Evolutionary conservation across 1,140 invertebrate species (phyloP).

Genomic region (Plodia interpunctella): DNA sequence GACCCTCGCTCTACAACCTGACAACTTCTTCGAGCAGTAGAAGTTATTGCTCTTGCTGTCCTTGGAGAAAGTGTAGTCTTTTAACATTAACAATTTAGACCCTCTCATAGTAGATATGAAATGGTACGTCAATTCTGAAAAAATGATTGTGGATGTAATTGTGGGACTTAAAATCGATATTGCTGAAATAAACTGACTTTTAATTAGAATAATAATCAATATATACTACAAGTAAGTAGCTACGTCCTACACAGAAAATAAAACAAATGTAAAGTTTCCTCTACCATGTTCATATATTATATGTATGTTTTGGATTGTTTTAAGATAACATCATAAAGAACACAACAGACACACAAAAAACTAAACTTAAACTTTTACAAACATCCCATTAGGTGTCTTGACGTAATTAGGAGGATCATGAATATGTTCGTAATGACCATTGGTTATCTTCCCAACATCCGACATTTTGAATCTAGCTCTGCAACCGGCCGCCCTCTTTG

Average conservation of each 20-base stretch:
- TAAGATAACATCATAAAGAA: too few relatives aligned
- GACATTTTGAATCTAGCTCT: slow-evolving; percentile 27
- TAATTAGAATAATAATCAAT: too few relatives aligned
- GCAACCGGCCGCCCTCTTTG: slow-evolving; percentile 32
- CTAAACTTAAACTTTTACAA: slow-evolving; percentile 17
- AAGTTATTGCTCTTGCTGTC: slow-evolving; percentile 27
- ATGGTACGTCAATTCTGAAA: neutral
- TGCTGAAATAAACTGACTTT: neutral
- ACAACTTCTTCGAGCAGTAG: slow-evolving; percentile 36
- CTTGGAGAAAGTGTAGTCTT: slow-evolving; percentile 35
- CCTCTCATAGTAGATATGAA: slow-evolving; percentile 22
- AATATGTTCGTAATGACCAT: slow-evolving; percentile 22
- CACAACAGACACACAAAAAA: too few relatives aligned
- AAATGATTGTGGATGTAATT: slow-evolving; percentile 3
- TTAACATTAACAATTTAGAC: slow-evolving; percentile 27
- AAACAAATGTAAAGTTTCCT: too few relatives aligned
- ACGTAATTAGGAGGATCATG: slow-evolving; percentile 34
- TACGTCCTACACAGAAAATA: too few relatives aligned
- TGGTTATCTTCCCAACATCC: slow-evolving; percentile 19
- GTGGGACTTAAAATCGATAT: neutral
- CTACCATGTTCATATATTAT: too few relatives aligned
- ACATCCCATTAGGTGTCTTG: slow-evolving; percentile 19
- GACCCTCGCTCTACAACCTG: slow-evolving; percentile 30
- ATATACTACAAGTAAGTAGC: too few relatives aligned
- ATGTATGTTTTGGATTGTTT: too few relatives aligned